Evolutionary conservation across 2,113 vertebrate species (phyloP).

Genomic region (Podilymbus podiceps): DNA sequence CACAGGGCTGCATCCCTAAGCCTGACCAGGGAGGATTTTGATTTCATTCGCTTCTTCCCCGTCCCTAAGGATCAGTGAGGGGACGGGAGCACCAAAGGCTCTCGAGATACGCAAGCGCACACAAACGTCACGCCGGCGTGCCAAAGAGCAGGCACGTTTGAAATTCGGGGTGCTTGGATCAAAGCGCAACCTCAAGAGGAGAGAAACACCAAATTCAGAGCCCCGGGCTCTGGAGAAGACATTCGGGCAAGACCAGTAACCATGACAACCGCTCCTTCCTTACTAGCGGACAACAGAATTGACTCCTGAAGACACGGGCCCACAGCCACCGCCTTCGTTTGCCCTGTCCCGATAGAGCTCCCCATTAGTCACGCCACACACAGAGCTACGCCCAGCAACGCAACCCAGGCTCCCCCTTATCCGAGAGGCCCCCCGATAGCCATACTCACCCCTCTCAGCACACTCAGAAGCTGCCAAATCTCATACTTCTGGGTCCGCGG

Average conservation of each 20-base stretch:
- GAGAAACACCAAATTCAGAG: neutral
- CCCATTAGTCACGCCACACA: rapidly evolving
- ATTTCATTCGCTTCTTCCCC: rapidly evolving
- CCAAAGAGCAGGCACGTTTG: neutral
- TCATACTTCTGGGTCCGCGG: rapidly evolving
- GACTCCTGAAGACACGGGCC: neutral
- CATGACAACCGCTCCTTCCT: conserved; percentile 17
- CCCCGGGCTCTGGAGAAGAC: neutral
- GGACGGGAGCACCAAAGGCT: neutral
- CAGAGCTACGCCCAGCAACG: rapidly evolving
- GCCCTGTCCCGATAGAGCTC: neutral
- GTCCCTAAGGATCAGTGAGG: neutral
- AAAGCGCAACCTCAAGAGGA: neutral
- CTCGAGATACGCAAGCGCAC: rapidly evolving
- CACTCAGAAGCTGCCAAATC: neutral
- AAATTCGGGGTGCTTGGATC: neutral
- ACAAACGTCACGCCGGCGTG: rapidly evolving
- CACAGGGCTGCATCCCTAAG: neutral
- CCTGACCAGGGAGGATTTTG: rapidly evolving
- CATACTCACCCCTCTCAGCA: neutral
- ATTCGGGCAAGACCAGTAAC: conserved; percentile 25
- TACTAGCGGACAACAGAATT: neutral
- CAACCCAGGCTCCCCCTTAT: neutral
- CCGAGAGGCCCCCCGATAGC: rapidly evolving
- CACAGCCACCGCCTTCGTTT: neutral